A percentile compares a stretch with the other conserved stretches of the same genome.
phyloP scores from a whole-genome alignment of 2,113 vertebrate genomes.

The Fregetta grallaria region DNA sequence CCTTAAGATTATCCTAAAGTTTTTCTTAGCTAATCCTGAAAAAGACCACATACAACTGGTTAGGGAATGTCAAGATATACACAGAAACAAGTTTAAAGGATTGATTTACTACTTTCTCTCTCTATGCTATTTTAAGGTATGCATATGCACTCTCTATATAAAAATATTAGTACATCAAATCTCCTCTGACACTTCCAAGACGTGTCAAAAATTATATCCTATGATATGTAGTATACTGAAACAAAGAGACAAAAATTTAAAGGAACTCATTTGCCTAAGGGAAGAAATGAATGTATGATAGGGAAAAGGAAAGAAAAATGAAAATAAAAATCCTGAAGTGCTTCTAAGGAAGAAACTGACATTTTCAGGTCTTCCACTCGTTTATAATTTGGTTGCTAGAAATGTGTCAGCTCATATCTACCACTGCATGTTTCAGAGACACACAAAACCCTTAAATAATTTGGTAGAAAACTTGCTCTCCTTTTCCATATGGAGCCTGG shows the following conservation, averaged over 20 bases:
- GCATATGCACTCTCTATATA: not conserved
- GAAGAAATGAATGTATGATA: not conserved
- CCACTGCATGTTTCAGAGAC: not conserved
- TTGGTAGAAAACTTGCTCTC: not conserved
- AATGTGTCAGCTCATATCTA: slow-evolving; percentile 24
- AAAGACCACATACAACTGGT: not conserved
- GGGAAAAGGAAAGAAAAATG: not conserved
- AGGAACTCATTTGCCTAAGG: not conserved
- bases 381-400: slow-evolving; percentile 57
- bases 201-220: not conserved
- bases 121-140: not conserved
- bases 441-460: not conserved
- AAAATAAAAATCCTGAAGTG: not conserved
- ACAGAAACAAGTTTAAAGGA: not conserved
- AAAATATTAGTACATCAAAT: not conserved
- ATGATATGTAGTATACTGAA: not conserved
- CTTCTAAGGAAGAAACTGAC: slow-evolving; percentile 43
- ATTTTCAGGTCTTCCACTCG: slow-evolving; percentile 58
- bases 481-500: not conserved
- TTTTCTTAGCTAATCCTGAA: not conserved
- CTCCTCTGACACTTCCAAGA: not conserved
- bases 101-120: not conserved
- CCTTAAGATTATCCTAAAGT: not conserved
- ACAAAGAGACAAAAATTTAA: slow-evolving; percentile 13
- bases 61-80: not conserved